These are phyloP conservation scores for Spongia lamella DNA, from an alignment of 37 sponge, comb jelly and placozoan genomes.

Conservation along the genomic window DNA sequence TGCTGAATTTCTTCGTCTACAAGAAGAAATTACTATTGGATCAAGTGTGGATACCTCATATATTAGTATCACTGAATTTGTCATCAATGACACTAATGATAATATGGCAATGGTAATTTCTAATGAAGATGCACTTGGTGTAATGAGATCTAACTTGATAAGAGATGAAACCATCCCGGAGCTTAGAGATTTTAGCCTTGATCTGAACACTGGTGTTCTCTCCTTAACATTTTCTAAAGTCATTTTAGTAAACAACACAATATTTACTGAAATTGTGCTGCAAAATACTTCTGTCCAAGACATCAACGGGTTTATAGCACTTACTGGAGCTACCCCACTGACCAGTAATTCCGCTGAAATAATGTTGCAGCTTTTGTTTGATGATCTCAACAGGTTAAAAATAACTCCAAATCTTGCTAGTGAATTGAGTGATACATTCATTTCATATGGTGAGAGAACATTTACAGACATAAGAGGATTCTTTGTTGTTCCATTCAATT, in stretches of 20 bases:
- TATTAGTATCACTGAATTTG: conserved; percentile 28
- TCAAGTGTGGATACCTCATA: conserved; percentile 44
- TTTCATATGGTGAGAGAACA: conserved; percentile 41
- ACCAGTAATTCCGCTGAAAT: conserved; percentile 53
- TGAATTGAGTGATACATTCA: conserved; percentile 34
- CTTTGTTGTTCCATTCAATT: conserved; percentile 10
- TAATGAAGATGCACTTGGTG: conserved; percentile 30
- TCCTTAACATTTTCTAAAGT: conserved; percentile 74
- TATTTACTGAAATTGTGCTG: conserved; percentile 50
- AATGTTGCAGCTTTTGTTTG: conserved; percentile 27
- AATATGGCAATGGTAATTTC: conserved; percentile 27
- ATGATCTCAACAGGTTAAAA: conserved; percentile 76
- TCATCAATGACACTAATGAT: conserved; percentile 62
- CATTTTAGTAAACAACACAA: conserved; percentile 49
- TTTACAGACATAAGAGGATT: conserved; percentile 55
- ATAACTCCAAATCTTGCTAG: conserved; percentile 39
- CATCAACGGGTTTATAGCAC: conserved; percentile 19
- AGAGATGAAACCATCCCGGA: conserved; percentile 54
- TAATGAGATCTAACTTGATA: conserved; percentile 24
- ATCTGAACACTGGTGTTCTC: conserved; percentile 71
- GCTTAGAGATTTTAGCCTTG: conserved; percentile 55
- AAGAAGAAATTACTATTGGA: conserved; percentile 47
- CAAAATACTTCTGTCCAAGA: conserved; percentile 23
- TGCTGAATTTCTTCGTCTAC: conserved; percentile 56
- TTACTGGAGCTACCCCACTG: conserved; percentile 47